Percentiles rank a stretch among this genome's conserved stretches.
phyloP scores from a whole-genome alignment of 2,797 vertebrate species.

The Cossypha niveicapilla region DNA sequence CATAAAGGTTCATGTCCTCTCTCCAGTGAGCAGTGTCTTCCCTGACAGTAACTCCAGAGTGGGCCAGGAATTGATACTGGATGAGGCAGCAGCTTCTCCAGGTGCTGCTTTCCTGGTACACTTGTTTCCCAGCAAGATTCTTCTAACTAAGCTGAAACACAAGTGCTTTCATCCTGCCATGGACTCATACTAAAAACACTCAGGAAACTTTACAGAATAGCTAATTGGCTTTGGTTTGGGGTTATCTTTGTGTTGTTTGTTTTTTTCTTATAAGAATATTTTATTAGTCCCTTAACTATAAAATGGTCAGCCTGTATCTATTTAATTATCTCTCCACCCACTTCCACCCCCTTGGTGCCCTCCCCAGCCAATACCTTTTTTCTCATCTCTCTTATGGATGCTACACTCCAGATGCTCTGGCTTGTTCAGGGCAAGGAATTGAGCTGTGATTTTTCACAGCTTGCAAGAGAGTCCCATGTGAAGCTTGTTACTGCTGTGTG shows the following conservation, averaged over 20 bases:
- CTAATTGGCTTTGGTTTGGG: background rate
- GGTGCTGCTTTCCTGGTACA: background rate
- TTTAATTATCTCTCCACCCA: background rate
- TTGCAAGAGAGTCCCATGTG: background rate
- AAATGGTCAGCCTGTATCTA: background rate
- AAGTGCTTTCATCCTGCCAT: background rate
- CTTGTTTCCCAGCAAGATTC: background rate
- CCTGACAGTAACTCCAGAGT: background rate
- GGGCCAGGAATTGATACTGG: background rate
- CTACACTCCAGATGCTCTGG: background rate
- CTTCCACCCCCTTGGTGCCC: background rate
- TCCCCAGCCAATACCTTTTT: background rate
- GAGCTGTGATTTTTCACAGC: background rate
- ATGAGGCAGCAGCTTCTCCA: background rate
- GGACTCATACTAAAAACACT: background rate
- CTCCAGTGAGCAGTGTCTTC: background rate
- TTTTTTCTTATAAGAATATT: background rate
- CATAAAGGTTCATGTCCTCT: background rate
- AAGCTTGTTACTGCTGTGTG: background rate
- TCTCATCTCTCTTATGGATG: background rate
- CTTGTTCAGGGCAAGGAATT: background rate
- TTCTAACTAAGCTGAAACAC: background rate
- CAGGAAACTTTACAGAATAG: background rate
- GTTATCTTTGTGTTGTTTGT: background rate
- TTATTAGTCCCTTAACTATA: background rate